Base-by-base conservation (phyloP, 2,797 vertebrate genomes). In the Acrocephalus scirpaceus region DNA sequence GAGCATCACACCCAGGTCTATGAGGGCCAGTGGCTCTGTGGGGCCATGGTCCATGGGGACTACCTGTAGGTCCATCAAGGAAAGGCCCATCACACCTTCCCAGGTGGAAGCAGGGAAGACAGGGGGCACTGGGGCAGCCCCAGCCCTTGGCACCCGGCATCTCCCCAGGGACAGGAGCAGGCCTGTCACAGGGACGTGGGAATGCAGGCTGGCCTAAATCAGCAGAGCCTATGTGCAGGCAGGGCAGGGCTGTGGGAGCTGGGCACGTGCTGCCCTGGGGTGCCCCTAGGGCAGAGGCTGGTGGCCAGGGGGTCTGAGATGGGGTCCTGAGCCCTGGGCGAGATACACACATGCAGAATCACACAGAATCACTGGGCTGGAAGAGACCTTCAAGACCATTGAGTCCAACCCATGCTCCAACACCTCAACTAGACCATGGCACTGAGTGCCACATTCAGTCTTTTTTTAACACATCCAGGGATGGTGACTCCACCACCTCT, bases 51-150 rank as follows among this genome's bases (percentile, higher is more conserved):
- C 11, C 19, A 8, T 42, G 14, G 14, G 5, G 7, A 13, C 1
- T 50, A 16, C 9, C 2, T 2, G 0, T 5, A 2, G 8, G 9
- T 67, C 38, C 3, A 0, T 44, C 9, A 61, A 29, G 26, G 47
- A 21, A 72, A 13, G 7, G 5, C 5, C 5, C 7, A 27, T 72
- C 23, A 27, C 27, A 74, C 6, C 6, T 25, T 17, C 14, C 26
- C 25, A 40, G 5, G 8, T 3, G 19, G n/a, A 9, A 66, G 16
- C 30, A 42, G 54, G 5, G 3, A 16, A 47, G n/a, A 14, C 2
- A 5, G 21, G 5, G 4, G 2, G 1, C 42, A 10, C 32, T 7
- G 26, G 5, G 19, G 7, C 23, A 70, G 6, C 5, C 23, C 14
- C 5, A 23, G 38, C 14, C 20, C 20, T 51, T 32, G 10, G 7